Conservation (phyloP, 2,797 vertebrate species). For the Garrulus glandarius region DNA sequence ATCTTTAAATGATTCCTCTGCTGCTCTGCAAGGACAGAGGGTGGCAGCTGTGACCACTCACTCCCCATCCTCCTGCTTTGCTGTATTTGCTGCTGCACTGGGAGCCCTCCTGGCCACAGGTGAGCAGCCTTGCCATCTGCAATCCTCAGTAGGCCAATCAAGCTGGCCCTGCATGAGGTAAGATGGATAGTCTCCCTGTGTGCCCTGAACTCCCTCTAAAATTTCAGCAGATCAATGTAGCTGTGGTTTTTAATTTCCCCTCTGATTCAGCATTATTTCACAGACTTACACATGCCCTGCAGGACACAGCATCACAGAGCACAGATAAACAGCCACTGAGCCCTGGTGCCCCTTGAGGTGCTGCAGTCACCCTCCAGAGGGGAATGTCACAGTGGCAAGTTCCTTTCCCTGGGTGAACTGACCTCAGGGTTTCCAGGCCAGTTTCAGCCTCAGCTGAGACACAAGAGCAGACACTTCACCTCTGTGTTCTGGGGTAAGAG, state of each 20-base stretch:
- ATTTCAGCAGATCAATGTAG: constrained; percentile 87
- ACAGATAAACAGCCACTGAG: constrained; percentile 76
- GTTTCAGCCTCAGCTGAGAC: constrained; percentile 13
- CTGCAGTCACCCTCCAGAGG: constrained; percentile 30
- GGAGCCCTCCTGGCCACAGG: constrained; percentile 87
- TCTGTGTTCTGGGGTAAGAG: background rate
- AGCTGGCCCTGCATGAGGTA: constrained; percentile 82
- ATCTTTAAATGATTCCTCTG: constrained; percentile 26
- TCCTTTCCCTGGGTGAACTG: constrained; percentile 49
- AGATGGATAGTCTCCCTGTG: constrained; percentile 79
- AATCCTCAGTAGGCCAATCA: constrained; percentile 94
- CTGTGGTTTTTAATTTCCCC: constrained; percentile 91
- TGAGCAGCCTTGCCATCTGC: constrained; percentile 83
- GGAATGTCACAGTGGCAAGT: background rate
- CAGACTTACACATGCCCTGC: constrained; percentile 85
- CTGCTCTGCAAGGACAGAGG: constrained; percentile 6
- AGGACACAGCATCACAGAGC: constrained; percentile 74
- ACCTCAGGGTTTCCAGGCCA: constrained; percentile 50
- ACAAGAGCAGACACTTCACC: background rate
- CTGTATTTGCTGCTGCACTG: constrained; percentile 76
- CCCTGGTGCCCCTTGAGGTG: background rate
- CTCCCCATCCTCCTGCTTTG: constrained; percentile 67
- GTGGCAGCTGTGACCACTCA: constrained; percentile 56
- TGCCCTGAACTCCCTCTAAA: constrained; percentile 84
- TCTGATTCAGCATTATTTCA: constrained; percentile 94